Evolutionary conservation across 1,140 invertebrate genomes (phyloP).

Genomic region (Solenopsis invicta): DNA sequence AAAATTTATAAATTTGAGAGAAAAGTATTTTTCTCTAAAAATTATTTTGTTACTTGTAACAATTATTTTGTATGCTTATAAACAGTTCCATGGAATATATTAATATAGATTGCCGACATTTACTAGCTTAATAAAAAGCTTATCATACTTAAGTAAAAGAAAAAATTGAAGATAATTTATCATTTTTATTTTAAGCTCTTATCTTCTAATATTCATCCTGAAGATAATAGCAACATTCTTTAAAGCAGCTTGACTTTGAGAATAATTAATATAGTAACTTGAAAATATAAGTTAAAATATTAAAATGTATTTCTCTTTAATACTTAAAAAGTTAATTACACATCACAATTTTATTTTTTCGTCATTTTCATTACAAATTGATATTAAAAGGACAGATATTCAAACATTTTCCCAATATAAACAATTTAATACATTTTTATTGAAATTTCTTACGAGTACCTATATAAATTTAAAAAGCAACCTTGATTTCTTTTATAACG

Average conservation of each 20-base stretch:
- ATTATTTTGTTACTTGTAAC: not conserved
- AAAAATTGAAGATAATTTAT: not conserved
- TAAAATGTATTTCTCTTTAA: constrained; percentile 1
- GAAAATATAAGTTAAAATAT: not conserved
- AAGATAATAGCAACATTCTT: not conserved
- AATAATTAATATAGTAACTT: not conserved
- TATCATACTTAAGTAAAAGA: constrained; percentile 2
- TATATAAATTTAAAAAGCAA: not conserved
- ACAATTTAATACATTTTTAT: constrained; percentile 1
- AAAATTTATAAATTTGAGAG: not conserved
- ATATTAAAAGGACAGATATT: not conserved
- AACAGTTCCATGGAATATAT: constrained; percentile 1
- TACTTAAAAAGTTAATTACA: constrained; percentile 30
- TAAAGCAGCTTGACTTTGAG: not conserved
- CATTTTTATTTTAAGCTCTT: not conserved
- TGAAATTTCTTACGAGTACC: not conserved
- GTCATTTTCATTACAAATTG: not conserved
- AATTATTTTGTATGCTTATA: not conserved
- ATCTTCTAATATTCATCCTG: not conserved
- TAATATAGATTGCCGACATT: not conserved
- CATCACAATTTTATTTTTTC: not conserved
- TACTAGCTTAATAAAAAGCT: constrained; percentile 23
- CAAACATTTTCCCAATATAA: not conserved
- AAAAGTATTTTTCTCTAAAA: not conserved
- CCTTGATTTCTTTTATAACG: not conserved